A percentile compares a stretch with the other conserved stretches of the same genome.
phyloP scores from a whole-genome alignment of 2,797 vertebrate species.

The Sebastes ruberrimus region DNA sequence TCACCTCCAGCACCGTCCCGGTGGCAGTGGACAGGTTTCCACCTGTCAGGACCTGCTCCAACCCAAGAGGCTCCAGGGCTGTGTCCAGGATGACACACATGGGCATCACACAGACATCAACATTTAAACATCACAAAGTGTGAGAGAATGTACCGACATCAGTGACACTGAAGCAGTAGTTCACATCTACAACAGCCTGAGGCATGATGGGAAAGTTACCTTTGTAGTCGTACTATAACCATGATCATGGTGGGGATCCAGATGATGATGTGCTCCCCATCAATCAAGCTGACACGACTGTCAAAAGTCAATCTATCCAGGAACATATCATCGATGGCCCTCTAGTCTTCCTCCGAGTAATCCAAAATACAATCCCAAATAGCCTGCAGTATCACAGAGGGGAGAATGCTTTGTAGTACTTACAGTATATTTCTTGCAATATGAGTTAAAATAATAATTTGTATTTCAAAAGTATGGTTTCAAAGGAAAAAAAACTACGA shows the following conservation, averaged over 20 bases:
- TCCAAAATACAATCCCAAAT: background rate
- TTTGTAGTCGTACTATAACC: background rate
- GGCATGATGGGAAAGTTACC: background rate
- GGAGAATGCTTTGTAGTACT: background rate
- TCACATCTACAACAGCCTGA: background rate
- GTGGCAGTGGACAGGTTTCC: background rate
- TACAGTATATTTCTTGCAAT: background rate
- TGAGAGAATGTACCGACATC: background rate
- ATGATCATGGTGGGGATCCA: background rate
- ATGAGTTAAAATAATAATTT: background rate
- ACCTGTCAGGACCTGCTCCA: conserved; percentile 8
- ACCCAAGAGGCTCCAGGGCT: background rate
- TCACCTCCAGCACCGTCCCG: background rate
- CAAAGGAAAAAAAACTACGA: background rate
- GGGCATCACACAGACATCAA: background rate
- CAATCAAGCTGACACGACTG: background rate
- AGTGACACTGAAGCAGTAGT: background rate
- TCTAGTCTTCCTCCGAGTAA: background rate
- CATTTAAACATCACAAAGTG: background rate
- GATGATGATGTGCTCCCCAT: background rate
- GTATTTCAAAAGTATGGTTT: background rate
- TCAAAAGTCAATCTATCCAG: background rate
- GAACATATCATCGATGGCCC: background rate
- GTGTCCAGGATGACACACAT: background rate
- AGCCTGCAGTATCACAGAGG: background rate